Conservation (phyloP, 2,797 vertebrate genomes). For the Calcarius lapponicus region DNA sequence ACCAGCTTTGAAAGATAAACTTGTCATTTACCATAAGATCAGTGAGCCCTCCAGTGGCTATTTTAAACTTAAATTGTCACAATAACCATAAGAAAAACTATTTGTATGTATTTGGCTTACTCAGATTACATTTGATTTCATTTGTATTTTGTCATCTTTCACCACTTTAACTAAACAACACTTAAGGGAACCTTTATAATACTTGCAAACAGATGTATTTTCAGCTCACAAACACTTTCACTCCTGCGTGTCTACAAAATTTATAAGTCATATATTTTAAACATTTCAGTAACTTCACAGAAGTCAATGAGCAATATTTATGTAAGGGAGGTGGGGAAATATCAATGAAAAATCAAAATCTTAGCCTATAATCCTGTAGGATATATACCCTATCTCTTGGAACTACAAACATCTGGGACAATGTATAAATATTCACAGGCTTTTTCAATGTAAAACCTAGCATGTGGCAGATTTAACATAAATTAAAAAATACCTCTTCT, state of each 20-base stretch:
- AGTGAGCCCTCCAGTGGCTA: constrained; percentile 51
- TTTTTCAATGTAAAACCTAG: neutral
- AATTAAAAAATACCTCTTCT: neutral
- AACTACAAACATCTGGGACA: neutral
- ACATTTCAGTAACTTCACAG: neutral
- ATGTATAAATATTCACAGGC: neutral
- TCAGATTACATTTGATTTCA: neutral
- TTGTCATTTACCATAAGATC: neutral
- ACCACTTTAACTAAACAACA: neutral
- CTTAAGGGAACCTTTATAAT: neutral
- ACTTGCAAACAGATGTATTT: neutral
- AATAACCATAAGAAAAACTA: neutral
- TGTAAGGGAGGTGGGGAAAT: neutral
- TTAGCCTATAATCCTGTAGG: neutral
- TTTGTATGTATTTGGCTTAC: neutral
- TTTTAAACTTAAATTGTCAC: neutral
- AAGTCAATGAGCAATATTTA: neutral
- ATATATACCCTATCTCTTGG: neutral
- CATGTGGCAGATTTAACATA: neutral
- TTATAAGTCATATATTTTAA: neutral
- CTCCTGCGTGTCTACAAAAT: neutral
- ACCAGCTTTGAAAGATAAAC: neutral
- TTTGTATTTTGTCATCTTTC: neutral
- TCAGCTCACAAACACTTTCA: neutral
- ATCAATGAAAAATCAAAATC: neutral